A percentile compares a stretch with the other conserved stretches of the same genome.
Conservation (phyloP, 2,888 invertebrate genomes). For the Cephus runcator region DNA sequence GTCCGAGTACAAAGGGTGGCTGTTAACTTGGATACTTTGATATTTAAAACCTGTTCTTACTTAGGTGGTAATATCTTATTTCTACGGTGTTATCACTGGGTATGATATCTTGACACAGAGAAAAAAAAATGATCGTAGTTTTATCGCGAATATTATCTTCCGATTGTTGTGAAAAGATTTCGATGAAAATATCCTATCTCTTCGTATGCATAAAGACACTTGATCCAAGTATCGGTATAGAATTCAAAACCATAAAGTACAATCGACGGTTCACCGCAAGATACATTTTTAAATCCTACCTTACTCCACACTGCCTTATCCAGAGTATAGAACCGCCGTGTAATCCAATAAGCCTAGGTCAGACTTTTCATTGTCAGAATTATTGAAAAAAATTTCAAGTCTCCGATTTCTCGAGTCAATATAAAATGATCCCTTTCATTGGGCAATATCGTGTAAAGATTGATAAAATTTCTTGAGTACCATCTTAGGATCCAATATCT, state of each 20-base stretch:
- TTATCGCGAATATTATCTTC: background rate
- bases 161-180: background rate
- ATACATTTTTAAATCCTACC: background rate
- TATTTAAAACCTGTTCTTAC: background rate
- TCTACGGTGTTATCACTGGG: background rate
- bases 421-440: background rate
- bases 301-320: background rate
- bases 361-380: background rate
- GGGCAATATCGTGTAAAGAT: background rate
- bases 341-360: background rate
- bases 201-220: background rate
- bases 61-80: background rate
- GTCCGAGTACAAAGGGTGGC: background rate
- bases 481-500: background rate
- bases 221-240: background rate
- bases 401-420: background rate
- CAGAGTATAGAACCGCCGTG: background rate
- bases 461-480: background rate
- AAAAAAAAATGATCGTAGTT: background rate
- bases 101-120: background rate
- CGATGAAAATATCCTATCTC: background rate
- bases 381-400: background rate
- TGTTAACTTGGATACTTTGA: background rate
- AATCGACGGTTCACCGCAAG: background rate
- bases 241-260: background rate